A percentile compares a stretch with the other conserved stretches of the same genome.
Evolutionary conservation across 2,113 vertebrate species (phyloP).

Genomic region (Passer domesticus): DNA sequence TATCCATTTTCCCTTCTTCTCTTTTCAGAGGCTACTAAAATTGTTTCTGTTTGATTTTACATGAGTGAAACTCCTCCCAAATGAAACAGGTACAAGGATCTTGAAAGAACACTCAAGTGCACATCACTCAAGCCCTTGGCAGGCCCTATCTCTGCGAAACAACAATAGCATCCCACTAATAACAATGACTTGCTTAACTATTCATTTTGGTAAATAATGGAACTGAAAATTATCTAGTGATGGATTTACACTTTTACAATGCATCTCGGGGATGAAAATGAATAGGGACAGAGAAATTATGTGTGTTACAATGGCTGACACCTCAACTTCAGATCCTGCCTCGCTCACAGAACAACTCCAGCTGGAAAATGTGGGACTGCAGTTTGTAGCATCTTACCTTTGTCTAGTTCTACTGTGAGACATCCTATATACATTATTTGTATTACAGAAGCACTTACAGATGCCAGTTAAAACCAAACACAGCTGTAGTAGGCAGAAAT

Average conservation of each 20-base stretch:
- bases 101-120: constrained; percentile 65
- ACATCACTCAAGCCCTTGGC: constrained; percentile 66
- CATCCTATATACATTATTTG: not conserved
- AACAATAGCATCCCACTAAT: constrained; percentile 60
- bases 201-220: constrained; percentile 69
- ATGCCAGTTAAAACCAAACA: constrained; percentile 35
- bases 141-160: constrained; percentile 36
- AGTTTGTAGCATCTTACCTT: not conserved
- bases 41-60: constrained; percentile 71
- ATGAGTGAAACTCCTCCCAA: constrained; percentile 63
- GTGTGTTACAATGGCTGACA: constrained; percentile 20
- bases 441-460: not conserved
- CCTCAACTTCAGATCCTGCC: not conserved
- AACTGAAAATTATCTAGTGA: constrained; percentile 68
- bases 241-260: constrained; percentile 62
- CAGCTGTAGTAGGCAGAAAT: not conserved
- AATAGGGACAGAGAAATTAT: constrained; percentile 50
- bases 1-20: constrained; percentile 66
- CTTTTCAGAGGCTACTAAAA: constrained; percentile 65
- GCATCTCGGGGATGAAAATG: constrained; percentile 31
- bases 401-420: not conserved
- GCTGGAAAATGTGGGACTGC: not conserved
- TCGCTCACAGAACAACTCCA: not conserved
- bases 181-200: constrained; percentile 67
- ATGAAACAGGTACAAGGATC: constrained; percentile 68